Base-by-base conservation (phyloP, 92 coral and sea anemone species). In the Porites cylindrica region DNA sequence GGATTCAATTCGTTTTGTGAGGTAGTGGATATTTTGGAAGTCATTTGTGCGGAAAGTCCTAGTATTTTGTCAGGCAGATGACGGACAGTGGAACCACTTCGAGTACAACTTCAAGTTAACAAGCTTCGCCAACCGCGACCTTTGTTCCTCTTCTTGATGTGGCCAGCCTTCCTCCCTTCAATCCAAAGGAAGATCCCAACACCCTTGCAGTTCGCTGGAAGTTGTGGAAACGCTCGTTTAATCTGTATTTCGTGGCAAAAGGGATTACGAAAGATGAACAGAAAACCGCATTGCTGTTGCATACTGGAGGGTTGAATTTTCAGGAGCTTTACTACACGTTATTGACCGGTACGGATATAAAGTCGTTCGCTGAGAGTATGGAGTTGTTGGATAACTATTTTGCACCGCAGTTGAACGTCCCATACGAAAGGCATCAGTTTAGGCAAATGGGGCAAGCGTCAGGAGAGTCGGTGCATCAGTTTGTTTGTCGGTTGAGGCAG, bases 401-500 rank as follows among this genome's bases (percentile, higher is more conserved):
- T 70, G 68, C 78, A 47, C 92, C 92, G 23, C 66, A 89, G 78
- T 78, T 80, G 11, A 85, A 85, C 67, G 20, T 84, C 4, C 90
- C 90, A 14, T 90, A 78, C 60, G 86, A 90, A 54, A 72, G 83
- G 68, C 90, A 84, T 79, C 47, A 50, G 76, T 90, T 85, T 73
- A 75, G 86, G 54, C 89, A 85, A 79, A 77, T 84, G 88, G 59
- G 64, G 20, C 85, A 82, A 61, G 18, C 2, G 29, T 17, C 70
- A 9, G 73, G 80, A 6, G 92, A 89, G 38, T 63, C 83, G 52
- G 82, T 88, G 50, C 75, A 83, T 77, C 88, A 82, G 64, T 89
- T 82, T 76, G 89, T 91, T 66, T 85, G 76, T 26, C 90, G 91
- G 52, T 63, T 90, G 85, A 81, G 87, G 70, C 94, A 84, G 52